Base-by-base conservation (phyloP, 2,797 vertebrate genomes). In the Martes flavigula region DNA sequence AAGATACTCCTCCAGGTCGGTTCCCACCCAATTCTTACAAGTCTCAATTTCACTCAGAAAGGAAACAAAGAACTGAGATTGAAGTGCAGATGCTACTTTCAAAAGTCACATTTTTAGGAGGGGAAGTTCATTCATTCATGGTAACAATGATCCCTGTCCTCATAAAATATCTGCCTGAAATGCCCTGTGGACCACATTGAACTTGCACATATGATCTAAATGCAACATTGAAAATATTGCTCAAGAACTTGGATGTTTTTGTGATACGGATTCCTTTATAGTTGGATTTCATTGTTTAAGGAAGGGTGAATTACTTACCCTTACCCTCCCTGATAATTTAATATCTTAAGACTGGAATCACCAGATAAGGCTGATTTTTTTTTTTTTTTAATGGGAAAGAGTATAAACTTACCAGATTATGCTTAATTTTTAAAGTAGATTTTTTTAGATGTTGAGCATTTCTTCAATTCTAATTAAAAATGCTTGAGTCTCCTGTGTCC, bases 301-400 rank as follows among this genome's bases (percentile, higher is more conserved):
- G 25, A 30, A 30, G 72, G 23, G 40, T 91, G 8, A 68, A 89
- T 30, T 70, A 51, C 14, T 51, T 51, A 51, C 48, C 14, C 48
- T 30, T 86, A 88, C 35, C 17, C 21, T 66, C 83, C 0, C 48
- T 86, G 32, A 84, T 58, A 77, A 87, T 72, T 94, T 87, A 56
- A 6, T 43, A 23, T 83, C 23, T 92, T 64, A 87, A 54, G 21
- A 66, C 14, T 62, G 23, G 8, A 54, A 66, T 90, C 23, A 64
- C 13, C 73, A n/a, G 60, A 43, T 75, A 58, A 54, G 20, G 40
- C 64, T 92, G 15, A 84, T 95, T 68, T 51, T 30, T 46, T 43
- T 48, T 81, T 92, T 81, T 92, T 87, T 92, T 87, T 58, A 30
- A 30, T 54, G 12, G 70, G 46, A 94, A 96, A 20, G 32, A 88